Base-by-base conservation (phyloP, 2,113 vertebrate genomes). In the Amblyopsis rosae region DNA sequence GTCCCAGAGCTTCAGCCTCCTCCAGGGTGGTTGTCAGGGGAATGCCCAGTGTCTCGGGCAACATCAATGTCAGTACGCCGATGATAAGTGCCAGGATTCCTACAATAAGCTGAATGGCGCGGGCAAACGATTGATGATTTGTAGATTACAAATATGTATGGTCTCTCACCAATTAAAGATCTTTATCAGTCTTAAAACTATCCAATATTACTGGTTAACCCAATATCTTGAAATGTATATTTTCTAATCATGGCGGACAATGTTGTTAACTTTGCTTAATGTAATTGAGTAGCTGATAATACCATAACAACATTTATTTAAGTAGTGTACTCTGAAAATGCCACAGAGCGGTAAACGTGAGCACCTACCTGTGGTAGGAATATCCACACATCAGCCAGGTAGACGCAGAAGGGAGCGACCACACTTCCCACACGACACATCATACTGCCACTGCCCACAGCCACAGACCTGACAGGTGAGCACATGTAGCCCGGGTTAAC, bases 401-500 rank as follows among this genome's bases (percentile, higher is more conserved):
- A 94, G 0, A 95, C 89, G 48, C 93, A 94, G 82, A 98, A 93
- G 1, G 95, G 96, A 11, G 96, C 94, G 33, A 96, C 79, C 55
- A 96, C 92, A 46, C 94, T 98, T 51, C 95, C 95, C 35, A 95
- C 85, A 12, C 94, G 94, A 67, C 95, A 95, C 93, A 95, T 95
- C 94, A 95, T 96, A 68, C 94, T 96, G 55, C 97, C 95, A 58
- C 93, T 98, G 41, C 96, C 96, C 65, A 98, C 92, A 0, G 96
- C 96, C 79, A 95, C 89, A 0, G 95, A 94, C 82, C 97, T 98
- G 81, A 11, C 56, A 60, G 45, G 61, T 15, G 41, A 62, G 54
- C 48, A 59, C 33, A 59, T n/a, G 54, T n/a, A 15, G n/a, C n/a
- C 51, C n/a, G n/a, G 51, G 51, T 54, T 54, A 41, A 41, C 4